Conservation (phyloP, 2,888 invertebrate species). For the Torymus aiolomorphi region DNA sequence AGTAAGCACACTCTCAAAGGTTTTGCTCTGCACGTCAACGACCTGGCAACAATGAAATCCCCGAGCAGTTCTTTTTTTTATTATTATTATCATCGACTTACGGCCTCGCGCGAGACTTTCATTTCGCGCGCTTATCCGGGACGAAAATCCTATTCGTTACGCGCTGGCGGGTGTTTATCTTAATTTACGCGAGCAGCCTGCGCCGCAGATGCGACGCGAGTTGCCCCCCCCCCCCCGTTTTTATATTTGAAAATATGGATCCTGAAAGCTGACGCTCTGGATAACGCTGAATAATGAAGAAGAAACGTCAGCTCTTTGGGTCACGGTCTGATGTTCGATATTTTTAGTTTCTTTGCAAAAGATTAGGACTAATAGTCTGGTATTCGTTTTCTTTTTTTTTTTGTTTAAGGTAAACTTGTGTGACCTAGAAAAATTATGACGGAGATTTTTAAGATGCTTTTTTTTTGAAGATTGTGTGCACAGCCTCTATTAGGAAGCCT, state of each 20-base stretch:
- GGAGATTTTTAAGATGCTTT: too few species aligned
- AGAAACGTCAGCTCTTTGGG: constrained; percentile 13
- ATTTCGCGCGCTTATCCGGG: constrained; percentile 2
- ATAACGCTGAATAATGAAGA: constrained; percentile 37
- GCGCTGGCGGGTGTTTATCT: constrained; percentile 21
- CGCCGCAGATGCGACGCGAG: too few species aligned
- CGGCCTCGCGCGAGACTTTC: constrained; percentile 12
- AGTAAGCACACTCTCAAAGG: constrained; percentile 10
- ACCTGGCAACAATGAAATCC: too few species aligned
- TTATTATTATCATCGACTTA: constrained; percentile 37
- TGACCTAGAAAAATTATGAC: too few species aligned
- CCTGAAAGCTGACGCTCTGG: not conserved
- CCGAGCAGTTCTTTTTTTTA: too few species aligned
- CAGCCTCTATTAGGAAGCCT: too few species aligned
- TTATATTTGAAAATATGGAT: constrained; percentile 28
- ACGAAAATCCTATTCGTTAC: constrained; percentile 1
- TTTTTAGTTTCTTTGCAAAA: too few species aligned
- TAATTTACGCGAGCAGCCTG: constrained; percentile 17
- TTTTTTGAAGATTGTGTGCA: too few species aligned
- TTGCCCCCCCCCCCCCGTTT: not conserved
- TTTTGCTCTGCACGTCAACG: not conserved
- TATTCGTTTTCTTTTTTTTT: too few species aligned
- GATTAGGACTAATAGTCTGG: too few species aligned
- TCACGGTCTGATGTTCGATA: not conserved
- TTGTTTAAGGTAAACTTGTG: too few species aligned